Conservation (phyloP, 2,888 invertebrate genomes). For the Halocaridina rubra region DNA sequence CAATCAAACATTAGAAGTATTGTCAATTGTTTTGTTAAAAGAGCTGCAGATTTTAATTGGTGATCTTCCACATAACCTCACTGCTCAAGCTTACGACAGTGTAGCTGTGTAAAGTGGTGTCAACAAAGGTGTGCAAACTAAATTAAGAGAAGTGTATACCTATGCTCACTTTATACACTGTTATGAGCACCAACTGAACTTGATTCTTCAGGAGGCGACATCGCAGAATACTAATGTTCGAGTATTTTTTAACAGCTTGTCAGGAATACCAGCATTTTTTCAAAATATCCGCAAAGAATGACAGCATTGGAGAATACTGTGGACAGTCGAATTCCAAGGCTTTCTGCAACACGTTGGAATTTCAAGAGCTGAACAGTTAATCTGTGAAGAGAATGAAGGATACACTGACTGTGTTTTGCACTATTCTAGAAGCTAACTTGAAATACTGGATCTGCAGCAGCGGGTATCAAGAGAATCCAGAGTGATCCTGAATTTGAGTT, state of each 20-base stretch:
- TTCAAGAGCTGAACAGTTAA: constrained; percentile 4
- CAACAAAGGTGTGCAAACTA: constrained; percentile 65
- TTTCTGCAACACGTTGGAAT: neutral
- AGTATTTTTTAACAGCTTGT: constrained; percentile 46
- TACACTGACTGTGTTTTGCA: neutral
- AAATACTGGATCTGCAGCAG: no score
- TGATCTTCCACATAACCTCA: constrained; percentile 65
- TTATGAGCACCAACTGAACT: constrained; percentile 61
- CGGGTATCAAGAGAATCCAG: neutral
- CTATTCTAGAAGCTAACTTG: neutral
- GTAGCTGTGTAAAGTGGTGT: constrained; percentile 65
- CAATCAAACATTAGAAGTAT: no score
- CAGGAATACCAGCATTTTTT: constrained; percentile 30
- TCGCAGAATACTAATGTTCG: no score
- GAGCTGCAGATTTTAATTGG: constrained; percentile 35
- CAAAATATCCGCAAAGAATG: no score
- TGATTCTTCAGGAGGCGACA: constrained; percentile 49
- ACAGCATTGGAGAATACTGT: neutral
- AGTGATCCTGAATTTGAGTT: constrained; percentile 12
- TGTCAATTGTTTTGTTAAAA: constrained; percentile 59
- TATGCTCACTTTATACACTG: constrained; percentile 62
- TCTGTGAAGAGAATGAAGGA: neutral
- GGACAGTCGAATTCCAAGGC: neutral
- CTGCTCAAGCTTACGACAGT: constrained; percentile 66
- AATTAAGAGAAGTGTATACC: constrained; percentile 49